Evolutionary conservation across 2,797 vertebrate species (phyloP).

Genomic region (Chiropotes sagulatus): DNA sequence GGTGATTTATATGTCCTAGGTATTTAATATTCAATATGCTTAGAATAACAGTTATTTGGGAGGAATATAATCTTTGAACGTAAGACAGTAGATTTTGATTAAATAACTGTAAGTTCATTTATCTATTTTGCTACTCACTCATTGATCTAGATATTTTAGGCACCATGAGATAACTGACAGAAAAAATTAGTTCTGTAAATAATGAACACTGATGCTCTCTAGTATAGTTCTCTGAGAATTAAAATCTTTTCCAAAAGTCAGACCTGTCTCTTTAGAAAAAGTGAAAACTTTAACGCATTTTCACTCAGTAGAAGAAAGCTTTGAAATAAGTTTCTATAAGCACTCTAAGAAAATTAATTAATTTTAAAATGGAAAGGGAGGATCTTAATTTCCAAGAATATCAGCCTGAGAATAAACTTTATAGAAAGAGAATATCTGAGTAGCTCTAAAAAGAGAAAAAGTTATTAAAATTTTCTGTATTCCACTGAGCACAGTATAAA

Average conservation of each 20-base stretch:
- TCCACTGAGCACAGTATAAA: slow-evolving; percentile 38
- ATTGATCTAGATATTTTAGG: slow-evolving; percentile 25
- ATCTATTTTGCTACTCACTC: slow-evolving; percentile 2
- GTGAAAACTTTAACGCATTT: slow-evolving; percentile 18
- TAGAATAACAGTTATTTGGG: background rate
- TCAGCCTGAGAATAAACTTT: slow-evolving; percentile 35
- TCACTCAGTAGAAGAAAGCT: slow-evolving; percentile 15
- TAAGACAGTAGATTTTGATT: background rate
- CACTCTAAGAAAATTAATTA: slow-evolving; percentile 21
- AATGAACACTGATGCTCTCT: slow-evolving; percentile 26
- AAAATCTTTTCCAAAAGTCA: slow-evolving; percentile 30
- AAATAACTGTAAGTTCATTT: slow-evolving; percentile 1
- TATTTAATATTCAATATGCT: slow-evolving; percentile 9
- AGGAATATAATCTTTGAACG: slow-evolving; percentile 50
- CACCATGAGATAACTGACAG: background rate
- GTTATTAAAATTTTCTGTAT: slow-evolving; percentile 30
- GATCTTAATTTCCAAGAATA: slow-evolving; percentile 13
- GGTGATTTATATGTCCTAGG: background rate
- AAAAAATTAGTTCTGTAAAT: background rate
- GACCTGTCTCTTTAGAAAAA: background rate
- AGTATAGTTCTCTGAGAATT: slow-evolving; percentile 18
- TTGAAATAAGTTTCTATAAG: slow-evolving; percentile 3
- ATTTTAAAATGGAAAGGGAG: background rate
- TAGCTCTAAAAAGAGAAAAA: slow-evolving; percentile 7
- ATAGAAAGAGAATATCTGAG: background rate